phyloP scores from a whole-genome alignment of 2,888 invertebrate species.

The Tuta absoluta region DNA sequence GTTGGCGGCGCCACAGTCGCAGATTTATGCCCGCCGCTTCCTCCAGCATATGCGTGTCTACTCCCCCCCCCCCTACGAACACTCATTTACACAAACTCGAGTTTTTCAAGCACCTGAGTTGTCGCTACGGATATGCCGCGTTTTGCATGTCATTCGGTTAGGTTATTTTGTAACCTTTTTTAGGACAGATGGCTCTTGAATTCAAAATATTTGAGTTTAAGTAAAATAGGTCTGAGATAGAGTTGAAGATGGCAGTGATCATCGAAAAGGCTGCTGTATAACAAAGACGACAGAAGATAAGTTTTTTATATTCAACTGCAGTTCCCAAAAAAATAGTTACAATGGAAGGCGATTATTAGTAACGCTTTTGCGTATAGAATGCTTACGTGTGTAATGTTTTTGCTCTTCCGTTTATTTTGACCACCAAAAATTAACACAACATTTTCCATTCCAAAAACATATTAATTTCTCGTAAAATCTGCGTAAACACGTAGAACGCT shows the following conservation, averaged over 20 bases:
- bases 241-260: too few relatives aligned
- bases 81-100: constrained; percentile 78
- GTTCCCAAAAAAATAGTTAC: too few relatives aligned
- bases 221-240: too few relatives aligned
- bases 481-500: constrained; percentile 13
- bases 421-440: not conserved
- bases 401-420: not conserved
- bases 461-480: constrained; percentile 13
- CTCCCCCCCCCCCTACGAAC: constrained; percentile 43
- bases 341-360: too few relatives aligned
- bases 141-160: constrained; percentile 49
- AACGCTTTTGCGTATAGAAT: too few relatives aligned
- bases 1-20: constrained; percentile 77
- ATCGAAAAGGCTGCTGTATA: too few relatives aligned
- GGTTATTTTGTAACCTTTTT: constrained; percentile 23
- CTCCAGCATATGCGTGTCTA: constrained; percentile 74
- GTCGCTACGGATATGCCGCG: constrained; percentile 55
- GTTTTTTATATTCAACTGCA: too few relatives aligned
- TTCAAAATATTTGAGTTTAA: too few relatives aligned
- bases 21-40: constrained; percentile 80
- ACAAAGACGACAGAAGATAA: too few relatives aligned
- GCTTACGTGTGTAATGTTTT: too few relatives aligned
- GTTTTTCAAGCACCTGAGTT: constrained; percentile 76
- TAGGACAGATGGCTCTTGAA: too few relatives aligned
- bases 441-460: constrained; percentile 4